A percentile compares a stretch with the other conserved stretches of the same genome.
phyloP scores from a whole-genome alignment of 2,888 invertebrate species.

The Drosophila neotestacea region DNA sequence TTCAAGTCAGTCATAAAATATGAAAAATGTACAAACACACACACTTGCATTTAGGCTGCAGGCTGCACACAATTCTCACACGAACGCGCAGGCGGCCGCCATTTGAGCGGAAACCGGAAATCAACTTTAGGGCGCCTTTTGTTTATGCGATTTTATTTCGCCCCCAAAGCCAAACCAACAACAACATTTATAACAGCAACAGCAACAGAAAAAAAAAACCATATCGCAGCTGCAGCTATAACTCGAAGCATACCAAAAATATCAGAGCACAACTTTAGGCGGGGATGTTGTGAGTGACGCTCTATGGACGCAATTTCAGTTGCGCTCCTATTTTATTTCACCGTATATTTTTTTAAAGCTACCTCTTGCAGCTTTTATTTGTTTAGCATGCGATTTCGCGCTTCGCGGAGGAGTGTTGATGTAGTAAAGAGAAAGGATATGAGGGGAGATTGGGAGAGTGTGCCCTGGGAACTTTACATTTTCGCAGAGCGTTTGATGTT shows the following conservation, averaged over 20 bases:
- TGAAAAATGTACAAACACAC: conserved; percentile 53
- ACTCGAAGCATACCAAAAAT: conserved; percentile 50
- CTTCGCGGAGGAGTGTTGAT: conserved; percentile 29
- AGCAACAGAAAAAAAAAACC: conserved; percentile 31
- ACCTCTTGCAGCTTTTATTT: conserved; percentile 54
- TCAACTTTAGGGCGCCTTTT: conserved; percentile 77
- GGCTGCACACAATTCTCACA: conserved; percentile 74
- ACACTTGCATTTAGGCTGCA: conserved; percentile 64
- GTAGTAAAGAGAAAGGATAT: neutral
- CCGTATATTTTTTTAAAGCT: conserved; percentile 26
- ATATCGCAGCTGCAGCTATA: conserved; percentile 35
- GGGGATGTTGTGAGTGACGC: neutral
- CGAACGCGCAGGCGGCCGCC: conserved; percentile 65
- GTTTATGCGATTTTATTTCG: conserved; percentile 68
- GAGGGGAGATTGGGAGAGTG: neutral
- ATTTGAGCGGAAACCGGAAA: conserved; percentile 79
- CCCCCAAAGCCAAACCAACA: conserved; percentile 29
- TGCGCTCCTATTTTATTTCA: conserved; percentile 20
- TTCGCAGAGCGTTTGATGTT: conserved; percentile 70
- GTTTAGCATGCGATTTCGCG: conserved; percentile 60
- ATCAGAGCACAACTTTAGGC: conserved; percentile 61
- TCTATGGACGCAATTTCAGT: conserved; percentile 24
- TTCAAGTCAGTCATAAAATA: conserved; percentile 76
- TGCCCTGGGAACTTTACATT: conserved; percentile 42
- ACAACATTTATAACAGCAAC: conserved; percentile 5